Evolutionary conservation across 2,888 invertebrate genomes (phyloP).

Genomic region (Rhagium mordax): DNA sequence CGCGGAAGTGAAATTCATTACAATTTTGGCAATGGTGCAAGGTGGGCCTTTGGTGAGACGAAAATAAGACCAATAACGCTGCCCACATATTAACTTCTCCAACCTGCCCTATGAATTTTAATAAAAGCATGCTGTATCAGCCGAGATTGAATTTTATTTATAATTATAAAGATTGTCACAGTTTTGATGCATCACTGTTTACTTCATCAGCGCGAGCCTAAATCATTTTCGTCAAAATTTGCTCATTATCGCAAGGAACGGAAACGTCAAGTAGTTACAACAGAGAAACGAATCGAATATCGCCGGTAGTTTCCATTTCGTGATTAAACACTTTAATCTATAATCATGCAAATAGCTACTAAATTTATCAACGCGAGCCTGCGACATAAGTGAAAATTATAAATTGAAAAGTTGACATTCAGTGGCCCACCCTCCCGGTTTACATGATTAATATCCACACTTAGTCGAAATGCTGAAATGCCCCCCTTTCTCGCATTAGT

Average conservation of each 20-base stretch:
- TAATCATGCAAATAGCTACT: constrained; percentile 24
- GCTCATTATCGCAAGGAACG: background rate
- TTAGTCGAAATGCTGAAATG: background rate
- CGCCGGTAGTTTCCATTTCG: background rate
- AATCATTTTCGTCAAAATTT: background rate
- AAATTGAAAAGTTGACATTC: constrained; percentile 23
- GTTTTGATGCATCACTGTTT: background rate
- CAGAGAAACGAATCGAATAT: background rate
- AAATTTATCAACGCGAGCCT: constrained; percentile 17
- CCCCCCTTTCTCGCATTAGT: constrained; percentile 7
- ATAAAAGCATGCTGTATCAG: too few species aligned
- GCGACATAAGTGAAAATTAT: constrained; percentile 15
- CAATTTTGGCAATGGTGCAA: too few species aligned
- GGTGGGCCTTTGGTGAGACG: too few species aligned
- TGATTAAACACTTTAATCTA: background rate
- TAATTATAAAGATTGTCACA: background rate
- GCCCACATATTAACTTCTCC: too few species aligned
- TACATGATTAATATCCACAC: constrained; percentile 15
- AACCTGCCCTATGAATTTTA: too few species aligned
- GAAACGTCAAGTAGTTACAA: background rate
- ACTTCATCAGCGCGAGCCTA: background rate
- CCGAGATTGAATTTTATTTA: background rate
- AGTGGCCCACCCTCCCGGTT: background rate
- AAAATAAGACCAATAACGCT: too few species aligned
- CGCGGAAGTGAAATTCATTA: too few species aligned